Conservation (phyloP, 2,888 invertebrate species). For the Metalampra italica region DNA sequence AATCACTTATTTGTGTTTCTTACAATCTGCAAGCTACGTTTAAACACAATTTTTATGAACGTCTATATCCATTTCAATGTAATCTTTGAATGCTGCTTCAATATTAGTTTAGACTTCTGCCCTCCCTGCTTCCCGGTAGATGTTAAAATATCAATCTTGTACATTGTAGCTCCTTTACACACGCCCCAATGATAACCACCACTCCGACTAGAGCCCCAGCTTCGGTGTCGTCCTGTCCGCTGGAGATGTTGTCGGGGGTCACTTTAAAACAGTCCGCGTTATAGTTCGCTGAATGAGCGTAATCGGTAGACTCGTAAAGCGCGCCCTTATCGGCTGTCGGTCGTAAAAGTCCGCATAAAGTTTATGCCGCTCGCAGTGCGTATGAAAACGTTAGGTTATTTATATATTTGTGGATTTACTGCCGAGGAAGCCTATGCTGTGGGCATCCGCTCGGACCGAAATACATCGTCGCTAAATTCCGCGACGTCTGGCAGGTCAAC, state of each 20-base stretch:
- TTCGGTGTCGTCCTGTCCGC: neutral
- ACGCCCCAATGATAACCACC: conserved; percentile 7
- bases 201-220: conserved; percentile 18
- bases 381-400: conserved; percentile 50
- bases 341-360: conserved; percentile 53
- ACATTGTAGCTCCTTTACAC: conserved; percentile 28
- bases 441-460: conserved; percentile 63
- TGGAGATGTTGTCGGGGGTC: conserved; percentile 11
- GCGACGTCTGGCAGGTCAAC: conserved; percentile 71
- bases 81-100: conserved; percentile 10
- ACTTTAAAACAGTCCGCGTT: conserved; percentile 16
- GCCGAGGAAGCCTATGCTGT: conserved; percentile 59
- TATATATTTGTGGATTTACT: conserved; percentile 64
- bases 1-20: too few relatives aligned
- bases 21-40: neutral
- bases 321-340: conserved; percentile 43
- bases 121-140: conserved; percentile 26
- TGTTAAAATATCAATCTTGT: conserved; percentile 28
- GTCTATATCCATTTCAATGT: conserved; percentile 6
- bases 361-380: conserved; percentile 34
- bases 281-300: conserved; percentile 40
- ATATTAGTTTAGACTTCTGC: conserved; percentile 29
- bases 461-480: conserved; percentile 69
- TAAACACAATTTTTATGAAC: neutral
- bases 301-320: conserved; percentile 44